phyloP scores from a whole-genome alignment of 2,113 vertebrate genomes.

The Megaceryle maxima region DNA sequence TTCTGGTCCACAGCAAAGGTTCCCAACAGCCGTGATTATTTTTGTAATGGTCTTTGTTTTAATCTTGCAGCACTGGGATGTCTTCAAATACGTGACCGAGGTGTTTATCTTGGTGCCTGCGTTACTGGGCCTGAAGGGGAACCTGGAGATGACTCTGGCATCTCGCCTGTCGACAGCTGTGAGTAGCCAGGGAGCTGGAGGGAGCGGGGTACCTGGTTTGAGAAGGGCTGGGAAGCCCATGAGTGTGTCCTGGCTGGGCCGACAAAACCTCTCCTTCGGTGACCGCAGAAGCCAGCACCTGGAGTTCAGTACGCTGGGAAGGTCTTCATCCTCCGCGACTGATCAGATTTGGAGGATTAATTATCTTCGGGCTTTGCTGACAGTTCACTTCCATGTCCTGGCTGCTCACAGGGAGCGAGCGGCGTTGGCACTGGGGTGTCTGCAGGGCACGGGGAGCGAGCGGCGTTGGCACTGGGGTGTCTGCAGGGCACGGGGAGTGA shows the following conservation, averaged over 20 bases:
- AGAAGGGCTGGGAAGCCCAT: accelerated
- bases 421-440: too few species aligned
- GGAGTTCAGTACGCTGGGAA: background rate
- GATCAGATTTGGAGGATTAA: background rate
- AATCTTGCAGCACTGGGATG: conserved; percentile 90
- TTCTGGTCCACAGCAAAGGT: background rate
- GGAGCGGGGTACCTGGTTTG: accelerated
- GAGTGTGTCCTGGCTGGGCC: background rate
- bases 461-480: background rate
- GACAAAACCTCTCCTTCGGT: accelerated
- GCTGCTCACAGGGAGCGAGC: background rate
- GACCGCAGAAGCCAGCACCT: background rate
- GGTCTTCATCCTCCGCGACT: background rate
- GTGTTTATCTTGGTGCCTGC: conserved; percentile 98
- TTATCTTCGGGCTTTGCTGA: background rate
- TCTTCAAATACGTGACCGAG: conserved; percentile 93
- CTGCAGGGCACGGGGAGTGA: too few species aligned
- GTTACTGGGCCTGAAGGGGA: conserved; percentile 94
- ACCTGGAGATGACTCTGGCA: conserved; percentile 98
- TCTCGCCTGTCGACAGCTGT: conserved; percentile 97
- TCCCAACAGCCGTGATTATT: background rate
- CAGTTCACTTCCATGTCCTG: background rate
- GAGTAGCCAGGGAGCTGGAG: conserved; percentile 65
- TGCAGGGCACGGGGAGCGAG: background rate
- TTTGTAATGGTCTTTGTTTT: background rate